Base-by-base conservation (phyloP, 2,888 invertebrate genomes). In the Diarsia rubi region DNA sequence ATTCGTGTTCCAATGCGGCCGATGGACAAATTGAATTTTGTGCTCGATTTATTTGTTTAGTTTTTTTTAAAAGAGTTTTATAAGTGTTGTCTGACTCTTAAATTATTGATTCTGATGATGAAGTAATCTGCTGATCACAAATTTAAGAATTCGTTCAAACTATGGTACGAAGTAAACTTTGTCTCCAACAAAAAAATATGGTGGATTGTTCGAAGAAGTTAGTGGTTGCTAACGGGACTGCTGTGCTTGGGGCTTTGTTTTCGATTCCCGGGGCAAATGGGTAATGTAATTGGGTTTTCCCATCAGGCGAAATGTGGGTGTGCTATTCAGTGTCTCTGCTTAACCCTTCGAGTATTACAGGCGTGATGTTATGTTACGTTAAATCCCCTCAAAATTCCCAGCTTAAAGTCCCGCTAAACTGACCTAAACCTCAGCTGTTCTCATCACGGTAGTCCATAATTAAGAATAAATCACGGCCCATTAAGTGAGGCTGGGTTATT, bases 401-500 rank as follows among this genome's bases (percentile, higher is more conserved):
- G 68, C 52, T 24, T 31, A 21, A 54, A 65, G 52, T 27, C 16
- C 9, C 16, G 19, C 44, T 37, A n/a, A 27, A 31, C 57, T 57
- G 24, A 66, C 8, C 37, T 3, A 54, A 69, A 19, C 24, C 19
- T 21, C 16, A 27, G 21, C 24, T 37, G 37, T 37, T 37, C 37
- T 59, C 70, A 80, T 69, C 70, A 71, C 47, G 21, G 27, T 4
- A 76, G 37, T 63, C 21, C 37, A 42, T 78, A 71, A 74, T 75
- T 80, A 67, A 69, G 60, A 70, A 71, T 75, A 75, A 76, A 84
- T 84, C 64, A 75, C 24, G 42, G 57, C 24, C 31, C 67, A 78
- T 77, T 85, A 78, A 75, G 69, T 73, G 70, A 60, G 65, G 67
- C 71, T 59, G 74, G 82, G 67, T 84, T 76, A 78, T 73, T 79